A percentile compares a stretch with the other conserved stretches of the same genome.
These are phyloP conservation scores for Tetraodon nigroviridis DNA, from an alignment of 2,113 vertebrate species.

Conservation along the genomic window DNA sequence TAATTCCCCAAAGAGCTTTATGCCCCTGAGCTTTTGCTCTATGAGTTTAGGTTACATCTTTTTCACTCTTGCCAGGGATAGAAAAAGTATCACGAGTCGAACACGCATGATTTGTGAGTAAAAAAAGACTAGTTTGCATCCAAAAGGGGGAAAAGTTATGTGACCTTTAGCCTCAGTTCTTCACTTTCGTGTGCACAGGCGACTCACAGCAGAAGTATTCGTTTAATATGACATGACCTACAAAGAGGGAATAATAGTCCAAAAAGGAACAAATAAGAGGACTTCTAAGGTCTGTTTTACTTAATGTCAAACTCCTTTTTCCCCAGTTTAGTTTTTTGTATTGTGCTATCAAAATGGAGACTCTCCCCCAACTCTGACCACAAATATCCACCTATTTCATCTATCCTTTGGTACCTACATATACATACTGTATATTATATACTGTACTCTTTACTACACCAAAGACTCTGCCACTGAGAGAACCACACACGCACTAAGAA, in stretches of 20 bases:
- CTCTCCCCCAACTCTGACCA: neutral
- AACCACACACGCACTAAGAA: neutral
- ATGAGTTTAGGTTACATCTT: slow-evolving; percentile 43
- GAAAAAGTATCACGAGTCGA: slow-evolving; percentile 37
- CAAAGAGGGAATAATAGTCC: slow-evolving; percentile 30
- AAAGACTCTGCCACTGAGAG: neutral
- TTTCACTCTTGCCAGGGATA: slow-evolving; percentile 38
- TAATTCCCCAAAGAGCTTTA: slow-evolving; percentile 46
- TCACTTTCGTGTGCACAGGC: slow-evolving; percentile 55
- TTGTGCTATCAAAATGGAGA: neutral
- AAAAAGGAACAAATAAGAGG: slow-evolving; percentile 9
- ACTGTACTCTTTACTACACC: neutral
- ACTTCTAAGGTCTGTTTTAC: slow-evolving; percentile 11
- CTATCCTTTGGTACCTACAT: too few species aligned
- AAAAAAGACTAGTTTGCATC: slow-evolving; percentile 40
- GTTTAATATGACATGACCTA: slow-evolving; percentile 56
- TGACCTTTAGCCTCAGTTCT: slow-evolving; percentile 52
- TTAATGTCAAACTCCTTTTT: slow-evolving; percentile 21
- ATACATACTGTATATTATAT: too few species aligned
- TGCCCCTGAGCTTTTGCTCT: slow-evolving; percentile 42
- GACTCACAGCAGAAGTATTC: slow-evolving; percentile 59
- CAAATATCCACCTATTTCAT: neutral
- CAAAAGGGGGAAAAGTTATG: slow-evolving; percentile 47
- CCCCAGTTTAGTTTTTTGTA: neutral
- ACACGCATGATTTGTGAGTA: slow-evolving; percentile 54